Evolutionary conservation across 37 sponge, comb jelly and placozoan species (phyloP), one percentile per base, ranked within the genome.

Genomic region (Beroe forskalii): DNA sequence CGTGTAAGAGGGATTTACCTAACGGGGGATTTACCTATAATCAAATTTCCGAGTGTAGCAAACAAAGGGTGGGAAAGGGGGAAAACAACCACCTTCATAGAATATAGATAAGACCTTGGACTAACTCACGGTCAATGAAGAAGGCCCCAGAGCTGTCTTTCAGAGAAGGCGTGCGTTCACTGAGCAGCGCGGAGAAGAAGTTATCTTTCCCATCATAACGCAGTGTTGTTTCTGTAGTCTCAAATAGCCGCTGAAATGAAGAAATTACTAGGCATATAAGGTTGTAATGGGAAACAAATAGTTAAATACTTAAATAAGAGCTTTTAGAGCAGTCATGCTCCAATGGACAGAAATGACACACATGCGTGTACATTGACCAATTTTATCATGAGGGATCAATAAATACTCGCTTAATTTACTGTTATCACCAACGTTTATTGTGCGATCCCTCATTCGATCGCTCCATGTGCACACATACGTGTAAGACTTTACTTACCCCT

Each of bases 101-200:
- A n/a, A n/a, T n/a, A n/a, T n/a, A n/a, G n/a, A n/a, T n/a, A n/a
- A n/a, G n/a, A n/a, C n/a, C n/a, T 55, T 55, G 60, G 14, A 55
- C n/a, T 66, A 25, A 38, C 55, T 43, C 30, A 80, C 86, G 28
- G 55, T 80, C 86, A 20, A 80, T 80, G 86, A 80, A 80, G 86
- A 38, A 44, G 3, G 86, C 86, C 23, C 86, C 86, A n/a, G 72
- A 35, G 8, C 4, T 43, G 4, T 80, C 55, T 41, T 80, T 44
- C 2, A 80, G 55, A 14, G 86, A 44, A 17, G 86, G 86, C 12
- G 86, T 80, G 40, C 86, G 27, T 19, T 43, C 86, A 25, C 86
- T 44, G 20, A 80, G 55, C 44, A 80, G 35, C 0, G 55, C 86
- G 19, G 86, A 33, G 31, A 80, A 80, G 48, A 80, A 80, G 55